These are phyloP conservation scores for Gymnodraco acuticeps DNA, from an alignment of 2,797 vertebrate species.

Conservation along the genomic window DNA sequence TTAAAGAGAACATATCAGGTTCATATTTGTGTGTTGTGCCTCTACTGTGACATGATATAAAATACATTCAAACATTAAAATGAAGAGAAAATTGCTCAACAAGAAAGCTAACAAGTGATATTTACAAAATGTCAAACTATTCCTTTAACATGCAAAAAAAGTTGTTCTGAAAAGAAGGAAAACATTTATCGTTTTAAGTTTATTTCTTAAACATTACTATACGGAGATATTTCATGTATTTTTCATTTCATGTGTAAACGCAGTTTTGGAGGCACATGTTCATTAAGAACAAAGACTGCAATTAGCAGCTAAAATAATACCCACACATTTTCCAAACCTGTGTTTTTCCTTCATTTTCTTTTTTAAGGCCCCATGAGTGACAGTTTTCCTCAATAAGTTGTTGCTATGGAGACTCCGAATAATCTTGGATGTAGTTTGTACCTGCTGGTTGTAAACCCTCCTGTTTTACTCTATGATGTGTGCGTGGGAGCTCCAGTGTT, in stretches of 20 bases:
- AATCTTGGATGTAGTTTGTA: conserved; percentile 15
- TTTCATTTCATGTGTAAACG: neutral
- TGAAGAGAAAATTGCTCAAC: too few relatives aligned
- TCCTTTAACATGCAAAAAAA: neutral
- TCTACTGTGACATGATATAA: too few relatives aligned
- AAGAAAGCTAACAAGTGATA: neutral
- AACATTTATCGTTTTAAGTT: neutral
- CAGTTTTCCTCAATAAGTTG: conserved; percentile 17
- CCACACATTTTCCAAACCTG: conserved; percentile 33
- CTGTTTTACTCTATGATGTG: neutral
- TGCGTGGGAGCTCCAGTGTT: conserved; percentile 8
- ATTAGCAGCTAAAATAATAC: conserved; percentile 37
- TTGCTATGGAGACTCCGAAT: conserved; percentile 29
- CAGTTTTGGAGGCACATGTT: neutral
- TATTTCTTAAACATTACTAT: too few relatives aligned
- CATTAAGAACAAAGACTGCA: conserved; percentile 35
- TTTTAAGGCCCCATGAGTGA: conserved; percentile 12
- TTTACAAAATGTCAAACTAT: neutral
- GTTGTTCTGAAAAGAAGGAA: neutral
- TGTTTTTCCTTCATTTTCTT: conserved; percentile 11
- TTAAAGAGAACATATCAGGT: too few relatives aligned
- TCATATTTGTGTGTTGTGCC: too few relatives aligned
- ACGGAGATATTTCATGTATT: neutral
- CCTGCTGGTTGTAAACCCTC: conserved; percentile 2
- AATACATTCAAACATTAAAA: too few relatives aligned